Conservation (phyloP, 2,888 invertebrate species). For the Bombyx huttoni region DNA sequence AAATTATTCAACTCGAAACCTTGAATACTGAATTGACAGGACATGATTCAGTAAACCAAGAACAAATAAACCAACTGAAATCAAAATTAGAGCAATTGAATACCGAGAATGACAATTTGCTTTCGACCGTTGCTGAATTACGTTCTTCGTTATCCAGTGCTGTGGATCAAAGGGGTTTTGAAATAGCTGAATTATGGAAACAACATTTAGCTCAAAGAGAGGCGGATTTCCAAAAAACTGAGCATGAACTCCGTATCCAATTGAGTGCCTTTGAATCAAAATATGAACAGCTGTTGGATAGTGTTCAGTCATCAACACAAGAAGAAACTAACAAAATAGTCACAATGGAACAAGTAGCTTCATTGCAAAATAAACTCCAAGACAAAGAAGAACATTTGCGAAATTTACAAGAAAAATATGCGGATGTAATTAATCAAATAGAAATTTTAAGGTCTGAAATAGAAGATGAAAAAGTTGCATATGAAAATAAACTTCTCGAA, state of each 20-base stretch:
- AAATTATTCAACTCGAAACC: constrained; percentile 35
- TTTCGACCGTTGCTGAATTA: constrained; percentile 58
- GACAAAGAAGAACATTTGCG: constrained; percentile 56
- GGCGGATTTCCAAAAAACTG: constrained; percentile 70
- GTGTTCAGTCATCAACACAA: constrained; percentile 54
- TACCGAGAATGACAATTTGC: constrained; percentile 51
- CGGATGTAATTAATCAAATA: constrained; percentile 47
- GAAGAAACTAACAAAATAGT: constrained; percentile 60
- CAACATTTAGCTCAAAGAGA: constrained; percentile 77
- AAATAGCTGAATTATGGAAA: constrained; percentile 80
- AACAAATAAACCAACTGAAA: constrained; percentile 37
- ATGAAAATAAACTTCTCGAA: constrained; percentile 50
- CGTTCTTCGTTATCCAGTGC: constrained; percentile 61
- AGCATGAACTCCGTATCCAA: constrained; percentile 64
- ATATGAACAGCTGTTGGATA: constrained; percentile 58
- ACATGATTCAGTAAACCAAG: constrained; percentile 21
- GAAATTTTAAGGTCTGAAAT: constrained; percentile 57
- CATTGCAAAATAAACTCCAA: constrained; percentile 53
- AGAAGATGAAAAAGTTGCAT: constrained; percentile 55
- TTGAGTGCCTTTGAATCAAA: constrained; percentile 60
- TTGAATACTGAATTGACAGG: constrained; percentile 25
- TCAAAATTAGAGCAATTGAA: constrained; percentile 45
- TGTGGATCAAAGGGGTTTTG: constrained; percentile 77
- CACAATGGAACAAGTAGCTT: constrained; percentile 45
- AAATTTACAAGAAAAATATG: constrained; percentile 51